phyloP scores from a whole-genome alignment of 2,797 vertebrate genomes.

The Poeciliopsis paucimaculata region DNA sequence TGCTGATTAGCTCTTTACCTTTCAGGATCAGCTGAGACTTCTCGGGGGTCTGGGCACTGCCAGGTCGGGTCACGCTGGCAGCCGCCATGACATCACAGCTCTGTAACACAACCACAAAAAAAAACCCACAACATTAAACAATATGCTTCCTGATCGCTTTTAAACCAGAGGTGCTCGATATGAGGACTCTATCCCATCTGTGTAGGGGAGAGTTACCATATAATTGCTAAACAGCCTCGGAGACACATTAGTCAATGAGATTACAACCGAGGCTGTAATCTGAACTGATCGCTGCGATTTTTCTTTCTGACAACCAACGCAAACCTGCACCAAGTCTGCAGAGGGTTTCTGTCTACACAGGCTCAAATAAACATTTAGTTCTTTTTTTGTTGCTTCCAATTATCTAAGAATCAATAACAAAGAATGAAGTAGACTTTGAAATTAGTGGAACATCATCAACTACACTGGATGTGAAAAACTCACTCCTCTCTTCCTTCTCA shows the following conservation, averaged over 20 bases:
- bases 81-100: constrained; percentile 92
- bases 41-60: constrained; percentile 80
- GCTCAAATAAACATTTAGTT: neutral
- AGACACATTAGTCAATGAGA: constrained; percentile 7
- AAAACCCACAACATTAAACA: constrained; percentile 1
- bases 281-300: neutral
- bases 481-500: neutral
- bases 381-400: neutral
- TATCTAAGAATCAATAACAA: neutral
- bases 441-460: neutral
- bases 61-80: constrained; percentile 87
- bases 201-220: neutral
- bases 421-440: neutral
- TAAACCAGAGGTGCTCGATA: neutral
- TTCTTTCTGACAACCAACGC: neutral
- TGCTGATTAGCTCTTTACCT: constrained; percentile 76
- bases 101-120: constrained; percentile 61
- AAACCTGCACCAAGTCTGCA: neutral
- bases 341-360: neutral
- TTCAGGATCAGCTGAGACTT: constrained; percentile 92
- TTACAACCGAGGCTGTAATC: neutral
- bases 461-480: neutral
- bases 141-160: neutral
- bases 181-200: neutral
- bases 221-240: neutral